Conservation (phyloP, 2,888 invertebrate genomes). For the Ichneumon xanthorius region DNA sequence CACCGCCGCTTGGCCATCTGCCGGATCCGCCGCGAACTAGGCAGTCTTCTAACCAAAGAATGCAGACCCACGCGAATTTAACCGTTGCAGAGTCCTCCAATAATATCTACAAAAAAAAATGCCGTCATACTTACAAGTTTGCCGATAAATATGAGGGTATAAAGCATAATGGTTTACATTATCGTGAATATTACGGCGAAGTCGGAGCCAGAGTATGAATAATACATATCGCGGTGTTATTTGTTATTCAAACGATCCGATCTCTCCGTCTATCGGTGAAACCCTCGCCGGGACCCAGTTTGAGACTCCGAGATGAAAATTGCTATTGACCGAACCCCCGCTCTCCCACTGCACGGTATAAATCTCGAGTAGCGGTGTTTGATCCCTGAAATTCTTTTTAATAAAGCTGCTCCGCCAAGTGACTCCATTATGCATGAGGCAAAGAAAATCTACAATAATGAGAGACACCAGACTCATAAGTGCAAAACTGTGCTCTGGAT, state of each 20-base stretch:
- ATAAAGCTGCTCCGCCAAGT: constrained; percentile 42
- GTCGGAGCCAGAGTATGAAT: constrained; percentile 58
- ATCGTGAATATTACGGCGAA: constrained; percentile 36
- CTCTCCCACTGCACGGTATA: neutral
- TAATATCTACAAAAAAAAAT: neutral
- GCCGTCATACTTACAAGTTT: neutral
- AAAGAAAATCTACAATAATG: neutral
- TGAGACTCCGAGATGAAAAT: constrained; percentile 50
- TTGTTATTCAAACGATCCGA: constrained; percentile 68
- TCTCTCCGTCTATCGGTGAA: constrained; percentile 36
- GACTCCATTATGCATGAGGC: constrained; percentile 37
- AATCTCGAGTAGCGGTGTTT: constrained; percentile 15
- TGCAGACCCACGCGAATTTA: too few species aligned
- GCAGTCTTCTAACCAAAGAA: too few species aligned
- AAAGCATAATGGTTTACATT: neutral
- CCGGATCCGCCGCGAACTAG: too few species aligned
- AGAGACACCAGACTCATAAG: neutral
- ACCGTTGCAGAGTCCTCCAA: neutral
- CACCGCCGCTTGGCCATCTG: too few species aligned
- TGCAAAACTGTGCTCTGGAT: neutral
- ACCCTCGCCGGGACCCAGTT: constrained; percentile 40
- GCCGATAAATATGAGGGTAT: neutral
- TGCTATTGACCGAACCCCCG: constrained; percentile 39
- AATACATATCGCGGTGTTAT: constrained; percentile 61
- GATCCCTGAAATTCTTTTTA: constrained; percentile 31